Conservation (phyloP, 2,113 vertebrate species). For the Ceyx melanurus region DNA sequence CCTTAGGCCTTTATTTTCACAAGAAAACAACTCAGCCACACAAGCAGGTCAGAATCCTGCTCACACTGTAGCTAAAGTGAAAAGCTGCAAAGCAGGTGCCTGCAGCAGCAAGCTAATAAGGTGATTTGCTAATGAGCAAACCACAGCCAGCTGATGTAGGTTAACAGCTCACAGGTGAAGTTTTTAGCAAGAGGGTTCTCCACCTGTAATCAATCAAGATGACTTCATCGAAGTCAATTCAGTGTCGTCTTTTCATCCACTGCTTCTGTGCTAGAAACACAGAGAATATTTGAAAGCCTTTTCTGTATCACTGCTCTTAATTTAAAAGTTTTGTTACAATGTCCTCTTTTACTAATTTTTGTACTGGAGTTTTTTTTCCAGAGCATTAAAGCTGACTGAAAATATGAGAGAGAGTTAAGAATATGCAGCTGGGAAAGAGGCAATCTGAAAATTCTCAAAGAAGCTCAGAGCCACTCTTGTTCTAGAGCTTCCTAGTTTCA, state of each 20-base stretch:
- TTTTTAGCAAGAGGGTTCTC: neutral
- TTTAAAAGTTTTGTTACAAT: neutral
- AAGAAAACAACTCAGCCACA: neutral
- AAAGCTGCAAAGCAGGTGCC: fast-evolving
- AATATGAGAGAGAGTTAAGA: neutral
- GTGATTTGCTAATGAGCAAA: neutral
- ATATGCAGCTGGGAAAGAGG: neutral
- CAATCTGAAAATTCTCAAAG: neutral
- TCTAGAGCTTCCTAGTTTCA: neutral
- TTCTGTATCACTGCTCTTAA: neutral
- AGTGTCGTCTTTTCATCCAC: neutral
- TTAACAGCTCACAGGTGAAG: neutral
- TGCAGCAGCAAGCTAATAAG: neutral
- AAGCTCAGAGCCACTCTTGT: neutral
- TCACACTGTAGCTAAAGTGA: neutral
- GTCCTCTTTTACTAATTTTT: neutral
- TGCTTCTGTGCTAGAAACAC: neutral
- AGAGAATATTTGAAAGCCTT: neutral
- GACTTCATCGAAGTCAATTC: neutral
- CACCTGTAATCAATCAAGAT: neutral
- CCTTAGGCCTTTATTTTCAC: neutral
- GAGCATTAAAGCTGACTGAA: neutral
- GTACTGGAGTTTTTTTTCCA: neutral
- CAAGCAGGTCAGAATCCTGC: neutral
- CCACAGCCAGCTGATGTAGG: neutral